Conservation (phyloP, 35 echinoderm and acorn worm species). For the Strongylocentrotus purpuratus region DNA sequence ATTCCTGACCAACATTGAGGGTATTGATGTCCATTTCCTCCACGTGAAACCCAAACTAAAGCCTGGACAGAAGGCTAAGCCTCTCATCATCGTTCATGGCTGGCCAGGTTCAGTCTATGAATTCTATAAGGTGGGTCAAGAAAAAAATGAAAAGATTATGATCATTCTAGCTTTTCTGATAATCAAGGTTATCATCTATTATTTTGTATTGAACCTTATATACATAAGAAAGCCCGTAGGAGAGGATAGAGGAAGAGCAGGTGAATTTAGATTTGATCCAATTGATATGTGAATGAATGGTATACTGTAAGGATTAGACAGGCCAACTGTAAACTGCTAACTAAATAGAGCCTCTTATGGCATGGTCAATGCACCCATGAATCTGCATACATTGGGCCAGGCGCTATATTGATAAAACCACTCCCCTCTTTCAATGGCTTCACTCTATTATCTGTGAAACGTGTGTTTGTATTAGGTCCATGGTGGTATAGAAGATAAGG, state of each 20-base stretch:
- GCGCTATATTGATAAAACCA: background rate
- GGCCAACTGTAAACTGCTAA: conserved; percentile 49
- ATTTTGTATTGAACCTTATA: too few relatives aligned
- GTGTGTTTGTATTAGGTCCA: too few relatives aligned
- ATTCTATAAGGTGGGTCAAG: conserved; percentile 72
- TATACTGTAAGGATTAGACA: conserved; percentile 42
- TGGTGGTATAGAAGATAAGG: background rate
- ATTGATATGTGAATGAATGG: background rate
- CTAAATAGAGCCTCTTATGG: background rate
- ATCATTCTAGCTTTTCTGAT: too few relatives aligned
- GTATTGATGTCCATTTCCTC: conserved; percentile 85
- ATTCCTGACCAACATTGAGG: conserved; percentile 89
- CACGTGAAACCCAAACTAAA: conserved; percentile 72
- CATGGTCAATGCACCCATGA: conserved; percentile 21
- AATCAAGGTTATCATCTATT: too few relatives aligned
- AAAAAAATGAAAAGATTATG: background rate
- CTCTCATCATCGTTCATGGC: conserved; percentile 83
- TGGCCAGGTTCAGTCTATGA: conserved; percentile 95
- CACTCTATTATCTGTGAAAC: conserved; percentile 14
- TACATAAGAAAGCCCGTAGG: background rate
- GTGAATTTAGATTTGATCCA: background rate
- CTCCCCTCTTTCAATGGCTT: background rate
- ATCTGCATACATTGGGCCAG: background rate
- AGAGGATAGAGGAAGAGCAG: background rate
- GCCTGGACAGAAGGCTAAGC: conserved; percentile 66